Evolutionary conservation across 1,140 invertebrate species (phyloP), one percentile per base, ranked within the genome.

Genomic region (Lithobius niger): DNA sequence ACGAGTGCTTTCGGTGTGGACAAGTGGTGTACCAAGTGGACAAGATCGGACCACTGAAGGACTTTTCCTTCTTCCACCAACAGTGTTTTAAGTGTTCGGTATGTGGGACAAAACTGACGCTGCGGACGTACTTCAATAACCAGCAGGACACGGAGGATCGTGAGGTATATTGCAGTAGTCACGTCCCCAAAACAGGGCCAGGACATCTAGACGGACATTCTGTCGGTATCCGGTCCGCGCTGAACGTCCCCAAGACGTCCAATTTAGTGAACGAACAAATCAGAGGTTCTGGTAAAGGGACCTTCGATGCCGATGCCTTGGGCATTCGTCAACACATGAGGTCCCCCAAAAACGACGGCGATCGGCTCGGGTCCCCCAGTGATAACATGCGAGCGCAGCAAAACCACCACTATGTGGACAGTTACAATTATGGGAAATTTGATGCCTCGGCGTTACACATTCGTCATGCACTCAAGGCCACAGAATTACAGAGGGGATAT

Each of bases 71-170:
- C 73, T 98, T 96, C 71, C 95, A 98, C 72, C 89, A 91, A 66
- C 89, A 90, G 19, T 99, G 95, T 75, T 98, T 98, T 75, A 97
- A 95, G 73, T 98, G 95, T 70, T 80, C 84, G 40, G 82, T 86
- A 28, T 99, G 95, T 70, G 91, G 92, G 31, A 94, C 89, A 50
- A 92, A 95, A 70, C 75, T 98, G 28, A 97, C 91, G 27, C 76
- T 98, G n/a, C 96, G 96, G 75, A 98, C 93, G 26, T 99, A 97
- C 73, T 97, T 87, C 77, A 97, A 97, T 71, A 98, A 96, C 71
- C 91, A 95, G 71, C 85, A 94, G 65, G 81, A 88, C 67, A 85
- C 90, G 64, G 88, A 93, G 65, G 95, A 98, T 73, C 91, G 93
- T 69, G 93, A 99, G 73, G 89, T 99, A 48, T 99, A 97, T 72